Evolutionary conservation across 2,113 vertebrate genomes (phyloP), one percentile per base, ranked within the genome.

Genomic region (Struthidea cinerea): DNA sequence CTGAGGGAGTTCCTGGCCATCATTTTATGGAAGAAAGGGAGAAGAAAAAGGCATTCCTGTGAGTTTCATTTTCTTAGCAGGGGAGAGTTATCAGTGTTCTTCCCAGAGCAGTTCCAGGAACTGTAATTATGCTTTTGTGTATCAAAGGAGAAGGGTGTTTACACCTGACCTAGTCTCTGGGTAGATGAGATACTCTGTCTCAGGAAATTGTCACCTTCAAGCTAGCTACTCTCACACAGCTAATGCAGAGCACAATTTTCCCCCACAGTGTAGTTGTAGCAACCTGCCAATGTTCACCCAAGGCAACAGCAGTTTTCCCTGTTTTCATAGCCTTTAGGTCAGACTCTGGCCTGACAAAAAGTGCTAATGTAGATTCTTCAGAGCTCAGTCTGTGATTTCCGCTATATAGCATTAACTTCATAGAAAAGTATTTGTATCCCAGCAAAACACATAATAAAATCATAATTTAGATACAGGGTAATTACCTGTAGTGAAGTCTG

Each of bases 1-100:
- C 65, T 42, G 56, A 90, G 69, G 87, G 93, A 94, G 87, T 87
- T 89, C 26, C 87, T 91, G 83, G 94, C 39, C 70, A 59, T 52
- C 59, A 60, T 87, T 78, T 77, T 21, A 61, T 69, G 59, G 79
- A 73, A 42, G 22, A 60, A 89, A 84, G 33, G 49, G 44, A 82
- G 63, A 87, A 74, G 60, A 46, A 91, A 70, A 52, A 92, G 35
- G 8, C 22, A 77, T 77, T 86, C 60, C 50, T 67, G 10, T 39
- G 47, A 77, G 56, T 37, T 93, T 84, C 7, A 30, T 77, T 90
- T 82, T 89, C 46, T 70, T 86, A 37, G 30, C 57, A 65, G 42
- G 33, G 13, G 23, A 78, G 49, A 92, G 15, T 50, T 78, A 71
- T 28, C 69, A 17, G 28, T 2, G 2, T 32, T 92, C 33, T 86